Evolutionary conservation across 30 jellyfish, hydroid and myxozoan genomes (phyloP).

Genomic region (Aurelia aurita complex sp. Pacific): DNA sequence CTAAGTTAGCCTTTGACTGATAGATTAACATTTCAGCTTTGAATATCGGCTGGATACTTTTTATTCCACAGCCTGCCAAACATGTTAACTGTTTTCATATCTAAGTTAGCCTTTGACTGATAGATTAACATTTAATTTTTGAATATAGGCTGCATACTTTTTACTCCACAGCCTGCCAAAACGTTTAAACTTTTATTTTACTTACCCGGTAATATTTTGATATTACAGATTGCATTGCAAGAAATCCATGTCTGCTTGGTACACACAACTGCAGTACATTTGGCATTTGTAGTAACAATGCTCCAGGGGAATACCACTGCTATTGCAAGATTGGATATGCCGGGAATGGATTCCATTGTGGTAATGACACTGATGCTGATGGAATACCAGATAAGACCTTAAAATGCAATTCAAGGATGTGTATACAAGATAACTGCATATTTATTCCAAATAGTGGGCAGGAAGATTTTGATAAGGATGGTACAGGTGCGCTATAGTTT

Average conservation of each 20-base stretch:
- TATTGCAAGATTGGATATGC: constrained; percentile 48
- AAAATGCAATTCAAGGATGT: constrained; percentile 20
- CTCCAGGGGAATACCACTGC: constrained; percentile 23
- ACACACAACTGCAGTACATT: constrained; percentile 51
- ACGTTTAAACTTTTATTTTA: background rate
- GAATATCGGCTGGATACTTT: no score
- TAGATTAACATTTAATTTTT: background rate
- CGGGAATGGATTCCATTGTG: constrained; percentile 57
- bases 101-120: background rate
- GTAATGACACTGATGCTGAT: constrained; percentile 58
- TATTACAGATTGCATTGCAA: constrained; percentile 33
- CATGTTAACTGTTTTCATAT: no score
- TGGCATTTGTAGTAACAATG: constrained; percentile 34
- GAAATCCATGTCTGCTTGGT: constrained; percentile 26
- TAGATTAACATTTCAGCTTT: no score
- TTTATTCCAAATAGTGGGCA: constrained; percentile 72
- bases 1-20: no score
- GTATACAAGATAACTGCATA: constrained; percentile 61
- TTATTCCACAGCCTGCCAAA: background rate
- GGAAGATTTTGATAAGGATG: constrained; percentile 66
- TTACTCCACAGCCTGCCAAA: no score
- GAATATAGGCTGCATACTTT: no score
- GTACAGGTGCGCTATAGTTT: constrained; percentile 13
- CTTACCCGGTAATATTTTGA: no score
- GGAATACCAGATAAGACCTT: constrained; percentile 58